Percentiles rank a stretch among this genome's conserved stretches.
Conservation (phyloP, 2,113 vertebrate genomes). For the Gopherus flavomarginatus region DNA sequence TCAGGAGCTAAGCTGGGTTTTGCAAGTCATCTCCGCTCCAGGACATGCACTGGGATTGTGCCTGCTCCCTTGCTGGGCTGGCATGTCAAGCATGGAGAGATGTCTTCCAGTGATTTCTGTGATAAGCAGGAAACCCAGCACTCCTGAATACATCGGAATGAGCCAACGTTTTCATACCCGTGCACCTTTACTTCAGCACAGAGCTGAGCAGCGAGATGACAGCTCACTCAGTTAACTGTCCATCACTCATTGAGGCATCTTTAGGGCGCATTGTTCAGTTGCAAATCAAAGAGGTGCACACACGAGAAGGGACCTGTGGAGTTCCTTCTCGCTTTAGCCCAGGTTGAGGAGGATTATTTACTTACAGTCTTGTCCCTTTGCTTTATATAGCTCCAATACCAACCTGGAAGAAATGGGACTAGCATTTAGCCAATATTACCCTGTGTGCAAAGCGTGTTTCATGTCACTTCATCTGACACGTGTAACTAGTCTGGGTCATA, state of each 20-base stretch:
- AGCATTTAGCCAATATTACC: too few species aligned
- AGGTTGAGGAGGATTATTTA: accelerated
- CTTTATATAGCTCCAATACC: neutral
- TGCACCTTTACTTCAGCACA: accelerated
- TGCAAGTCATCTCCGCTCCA: neutral
- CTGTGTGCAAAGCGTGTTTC: neutral
- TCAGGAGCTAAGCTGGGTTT: neutral
- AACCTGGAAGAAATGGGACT: neutral
- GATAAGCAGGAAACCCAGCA: neutral
- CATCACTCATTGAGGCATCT: neutral
- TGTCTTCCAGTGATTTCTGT: neutral
- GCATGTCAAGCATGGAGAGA: neutral
- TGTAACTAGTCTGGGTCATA: too few species aligned
- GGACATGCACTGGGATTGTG: neutral
- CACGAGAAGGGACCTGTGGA: neutral
- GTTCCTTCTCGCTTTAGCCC: neutral
- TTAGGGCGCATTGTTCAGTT: accelerated
- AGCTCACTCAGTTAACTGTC: accelerated
- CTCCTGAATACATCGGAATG: too few species aligned
- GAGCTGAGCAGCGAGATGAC: accelerated
- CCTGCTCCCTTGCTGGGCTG: neutral
- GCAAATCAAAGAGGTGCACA: neutral
- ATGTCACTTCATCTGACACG: neutral
- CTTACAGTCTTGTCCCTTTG: neutral
- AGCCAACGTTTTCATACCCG: accelerated